phyloP scores from a whole-genome alignment of 2,888 invertebrate genomes.

The Hydrotaea diabolus region DNA sequence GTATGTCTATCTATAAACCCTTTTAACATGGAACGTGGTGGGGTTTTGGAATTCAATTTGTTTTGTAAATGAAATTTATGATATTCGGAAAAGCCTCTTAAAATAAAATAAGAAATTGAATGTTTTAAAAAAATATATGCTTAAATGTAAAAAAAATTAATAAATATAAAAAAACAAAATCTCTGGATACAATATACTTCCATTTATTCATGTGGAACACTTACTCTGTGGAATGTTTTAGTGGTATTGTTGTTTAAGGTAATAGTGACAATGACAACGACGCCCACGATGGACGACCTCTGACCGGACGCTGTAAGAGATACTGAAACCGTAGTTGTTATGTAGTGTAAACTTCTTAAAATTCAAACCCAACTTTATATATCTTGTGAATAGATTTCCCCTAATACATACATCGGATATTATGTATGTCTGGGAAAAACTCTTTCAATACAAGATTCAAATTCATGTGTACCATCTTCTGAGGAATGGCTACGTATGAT shows the following conservation, averaged over 20 bases:
- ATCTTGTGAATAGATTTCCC: not conserved
- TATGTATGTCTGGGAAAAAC: slow-evolving; percentile 9
- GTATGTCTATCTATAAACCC: too few species aligned
- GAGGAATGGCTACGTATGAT: not conserved
- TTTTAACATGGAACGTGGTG: too few species aligned
- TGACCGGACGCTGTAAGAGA: slow-evolving; percentile 41
- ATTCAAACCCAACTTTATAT: slow-evolving; percentile 50
- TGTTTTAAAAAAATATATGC: slow-evolving; percentile 25
- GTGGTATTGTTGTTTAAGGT: slow-evolving; percentile 40
- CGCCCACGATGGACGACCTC: not conserved
- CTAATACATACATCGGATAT: too few species aligned
- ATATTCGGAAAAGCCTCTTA: not conserved
- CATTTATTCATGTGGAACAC: slow-evolving; percentile 46
- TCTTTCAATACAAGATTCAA: slow-evolving; percentile 41
- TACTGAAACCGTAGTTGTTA: slow-evolving; percentile 60
- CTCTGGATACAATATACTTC: not conserved
- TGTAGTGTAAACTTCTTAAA: slow-evolving; percentile 28
- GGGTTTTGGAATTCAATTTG: too few species aligned
- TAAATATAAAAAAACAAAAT: slow-evolving; percentile 30
- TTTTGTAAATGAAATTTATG: too few species aligned
- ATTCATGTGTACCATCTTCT: slow-evolving; percentile 15
- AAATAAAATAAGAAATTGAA: not conserved
- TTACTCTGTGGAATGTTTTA: slow-evolving; percentile 60
- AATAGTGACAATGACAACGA: slow-evolving; percentile 41
- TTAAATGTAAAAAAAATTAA: slow-evolving; percentile 29